These are phyloP conservation scores for Cephus pulcher DNA, from an alignment of 2,888 invertebrate genomes.

Conservation along the genomic window DNA sequence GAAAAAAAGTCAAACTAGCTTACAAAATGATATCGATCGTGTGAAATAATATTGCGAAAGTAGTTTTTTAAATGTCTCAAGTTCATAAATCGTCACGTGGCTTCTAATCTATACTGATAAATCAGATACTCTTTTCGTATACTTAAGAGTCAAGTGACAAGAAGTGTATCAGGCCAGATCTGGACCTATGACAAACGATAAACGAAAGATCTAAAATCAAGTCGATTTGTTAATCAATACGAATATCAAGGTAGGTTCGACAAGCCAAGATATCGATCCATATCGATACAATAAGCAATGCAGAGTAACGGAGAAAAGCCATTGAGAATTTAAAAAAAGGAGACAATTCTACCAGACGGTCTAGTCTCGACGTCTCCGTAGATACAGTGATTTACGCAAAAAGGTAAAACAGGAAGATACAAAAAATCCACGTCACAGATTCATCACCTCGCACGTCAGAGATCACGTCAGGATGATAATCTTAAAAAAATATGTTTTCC, in stretches of 20 bases:
- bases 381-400: background rate
- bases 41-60: background rate
- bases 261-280: background rate
- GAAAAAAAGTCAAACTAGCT: background rate
- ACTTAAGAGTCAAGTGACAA: background rate
- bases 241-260: background rate
- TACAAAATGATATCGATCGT: background rate
- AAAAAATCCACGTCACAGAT: background rate
- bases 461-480: background rate
- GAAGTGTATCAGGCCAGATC: background rate
- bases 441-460: background rate
- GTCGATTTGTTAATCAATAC: background rate
- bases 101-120: background rate
- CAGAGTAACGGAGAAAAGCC: background rate
- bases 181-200: background rate
- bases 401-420: background rate
- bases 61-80: background rate
- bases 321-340: too few species aligned
- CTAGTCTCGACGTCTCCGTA: background rate
- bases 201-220: background rate
- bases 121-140: background rate
- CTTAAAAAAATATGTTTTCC: background rate
- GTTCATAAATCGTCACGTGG: background rate
- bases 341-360: too few species aligned
- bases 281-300: background rate